phyloP scores from a whole-genome alignment of 1,140 invertebrate genomes.

The Trigoniulus corallinus region DNA sequence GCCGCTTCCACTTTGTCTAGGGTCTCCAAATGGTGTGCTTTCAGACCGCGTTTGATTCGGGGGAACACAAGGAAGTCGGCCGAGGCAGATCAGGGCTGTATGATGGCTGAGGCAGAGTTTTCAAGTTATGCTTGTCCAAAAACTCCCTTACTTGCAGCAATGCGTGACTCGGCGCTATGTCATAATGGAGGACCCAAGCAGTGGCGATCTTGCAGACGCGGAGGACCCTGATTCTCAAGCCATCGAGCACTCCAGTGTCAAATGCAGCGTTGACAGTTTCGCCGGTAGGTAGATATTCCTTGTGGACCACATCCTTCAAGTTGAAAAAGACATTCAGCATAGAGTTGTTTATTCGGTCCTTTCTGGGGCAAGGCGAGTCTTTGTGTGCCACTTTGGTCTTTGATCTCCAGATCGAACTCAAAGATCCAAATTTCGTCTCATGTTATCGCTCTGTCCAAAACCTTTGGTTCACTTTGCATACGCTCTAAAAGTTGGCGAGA shows the following conservation, averaged over 20 bases:
- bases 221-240: constrained; percentile 3
- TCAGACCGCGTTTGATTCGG: not conserved
- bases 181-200: constrained; percentile 2
- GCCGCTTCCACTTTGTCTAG: not conserved
- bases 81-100: constrained; percentile 9
- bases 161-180: constrained; percentile 7
- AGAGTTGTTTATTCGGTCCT: not conserved
- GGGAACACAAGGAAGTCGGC: constrained; percentile 7
- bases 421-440: not conserved
- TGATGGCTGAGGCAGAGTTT: constrained; percentile 4
- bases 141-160: not conserved
- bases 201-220: constrained; percentile 1
- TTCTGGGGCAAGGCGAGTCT: not conserved
- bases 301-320: constrained; percentile 4
- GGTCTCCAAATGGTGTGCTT: constrained; percentile 3
- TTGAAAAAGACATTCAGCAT: constrained; percentile 7
- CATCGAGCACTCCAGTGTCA: constrained; percentile 1
- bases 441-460: not conserved
- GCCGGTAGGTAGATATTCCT: constrained; percentile 4
- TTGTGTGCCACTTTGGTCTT: not conserved
- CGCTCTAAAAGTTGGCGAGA: not conserved
- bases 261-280: constrained; percentile 5
- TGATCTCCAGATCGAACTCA: not conserved
- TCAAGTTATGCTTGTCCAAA: constrained; percentile 5
- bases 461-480: not conserved